A percentile compares a stretch with the other conserved stretches of the same genome.
Evolutionary conservation across 1,140 invertebrate species (phyloP).

Genomic region (Elysia chlorotica): DNA sequence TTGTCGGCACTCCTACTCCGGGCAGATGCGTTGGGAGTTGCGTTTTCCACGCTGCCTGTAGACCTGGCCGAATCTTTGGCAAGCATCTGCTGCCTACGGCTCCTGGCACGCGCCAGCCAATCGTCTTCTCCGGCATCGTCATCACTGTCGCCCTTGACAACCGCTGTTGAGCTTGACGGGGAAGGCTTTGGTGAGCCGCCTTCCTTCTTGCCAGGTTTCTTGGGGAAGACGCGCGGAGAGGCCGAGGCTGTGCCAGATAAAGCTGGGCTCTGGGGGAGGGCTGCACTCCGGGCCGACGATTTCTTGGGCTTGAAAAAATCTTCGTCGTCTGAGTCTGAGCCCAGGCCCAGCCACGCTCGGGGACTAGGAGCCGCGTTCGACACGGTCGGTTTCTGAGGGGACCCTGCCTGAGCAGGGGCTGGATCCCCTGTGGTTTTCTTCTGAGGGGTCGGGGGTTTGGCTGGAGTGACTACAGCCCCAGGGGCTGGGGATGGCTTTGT

Average conservation of each 20-base stretch:
- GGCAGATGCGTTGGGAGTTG: too few relatives aligned
- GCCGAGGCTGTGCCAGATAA: constrained; percentile 11
- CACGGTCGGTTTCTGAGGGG: neutral
- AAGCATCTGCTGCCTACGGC: constrained; percentile 22
- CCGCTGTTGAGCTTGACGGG: too few relatives aligned
- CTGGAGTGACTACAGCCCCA: neutral
- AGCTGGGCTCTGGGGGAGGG: constrained; percentile 16
- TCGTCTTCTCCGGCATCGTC: constrained; percentile 26
- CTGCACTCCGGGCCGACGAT: constrained; percentile 14
- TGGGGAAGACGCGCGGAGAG: constrained; percentile 4
- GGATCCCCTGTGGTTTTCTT: neutral
- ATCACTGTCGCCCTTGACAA: constrained; percentile 1
- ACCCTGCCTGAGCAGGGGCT: neutral
- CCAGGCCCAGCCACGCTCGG: constrained; percentile 40
- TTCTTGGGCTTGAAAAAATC: constrained; percentile 32
- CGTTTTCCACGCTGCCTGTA: too few relatives aligned
- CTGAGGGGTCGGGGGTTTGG: neutral
- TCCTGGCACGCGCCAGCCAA: constrained; percentile 23
- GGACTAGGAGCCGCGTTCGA: constrained; percentile 20
- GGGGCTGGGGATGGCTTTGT: neutral
- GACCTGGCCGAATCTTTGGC: constrained; percentile 4
- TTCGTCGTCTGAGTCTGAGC: constrained; percentile 37
- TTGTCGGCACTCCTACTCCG: too few relatives aligned
- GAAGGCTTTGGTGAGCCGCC: constrained; percentile 1
- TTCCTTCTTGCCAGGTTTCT: constrained; percentile 12